Percentiles rank a stretch among this genome's conserved stretches.
Evolutionary conservation across 1,140 invertebrate species (phyloP).

Genomic region (Cherax destructor): DNA sequence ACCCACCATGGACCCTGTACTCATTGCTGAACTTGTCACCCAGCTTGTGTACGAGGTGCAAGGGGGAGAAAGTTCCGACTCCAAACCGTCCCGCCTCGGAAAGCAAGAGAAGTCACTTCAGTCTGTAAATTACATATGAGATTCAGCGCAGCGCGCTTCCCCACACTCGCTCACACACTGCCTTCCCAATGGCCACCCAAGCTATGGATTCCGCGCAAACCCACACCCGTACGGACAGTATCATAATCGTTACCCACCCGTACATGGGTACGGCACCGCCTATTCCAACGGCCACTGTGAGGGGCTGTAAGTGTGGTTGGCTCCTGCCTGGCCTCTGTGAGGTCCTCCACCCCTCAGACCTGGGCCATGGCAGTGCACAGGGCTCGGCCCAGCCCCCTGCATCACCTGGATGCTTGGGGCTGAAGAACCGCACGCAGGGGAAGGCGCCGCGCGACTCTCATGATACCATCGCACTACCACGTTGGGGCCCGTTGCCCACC

Average conservation of each 20-base stretch:
- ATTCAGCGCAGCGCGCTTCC: constrained; percentile 72
- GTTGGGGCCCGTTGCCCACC: constrained; percentile 37
- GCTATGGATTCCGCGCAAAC: constrained; percentile 55
- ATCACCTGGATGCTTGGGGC: constrained; percentile 27
- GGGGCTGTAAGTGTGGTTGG: constrained; percentile 66
- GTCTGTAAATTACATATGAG: constrained; percentile 73
- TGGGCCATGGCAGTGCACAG: constrained; percentile 48
- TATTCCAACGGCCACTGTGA: constrained; percentile 71
- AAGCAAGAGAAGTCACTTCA: constrained; percentile 72
- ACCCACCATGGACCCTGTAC: constrained; percentile 71
- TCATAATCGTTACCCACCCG: constrained; percentile 60
- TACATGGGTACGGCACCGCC: constrained; percentile 45
- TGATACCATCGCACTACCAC: constrained; percentile 31
- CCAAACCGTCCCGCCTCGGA: constrained; percentile 71
- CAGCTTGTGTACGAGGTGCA: constrained; percentile 72
- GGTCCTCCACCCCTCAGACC: constrained; percentile 42
- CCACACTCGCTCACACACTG: constrained; percentile 72
- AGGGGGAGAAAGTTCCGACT: constrained; percentile 69
- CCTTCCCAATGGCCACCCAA: constrained; percentile 71
- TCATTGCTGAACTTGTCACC: constrained; percentile 72
- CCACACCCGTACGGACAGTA: constrained; percentile 58
- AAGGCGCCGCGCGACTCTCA: constrained; percentile 68
- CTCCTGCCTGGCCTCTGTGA: constrained; percentile 68
- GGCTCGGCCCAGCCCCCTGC: constrained; percentile 55
- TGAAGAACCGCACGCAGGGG: constrained; percentile 55